These are phyloP conservation scores for Eptatretus burgeri DNA, from an alignment of 2,113 vertebrate species.

Conservation along the genomic window DNA sequence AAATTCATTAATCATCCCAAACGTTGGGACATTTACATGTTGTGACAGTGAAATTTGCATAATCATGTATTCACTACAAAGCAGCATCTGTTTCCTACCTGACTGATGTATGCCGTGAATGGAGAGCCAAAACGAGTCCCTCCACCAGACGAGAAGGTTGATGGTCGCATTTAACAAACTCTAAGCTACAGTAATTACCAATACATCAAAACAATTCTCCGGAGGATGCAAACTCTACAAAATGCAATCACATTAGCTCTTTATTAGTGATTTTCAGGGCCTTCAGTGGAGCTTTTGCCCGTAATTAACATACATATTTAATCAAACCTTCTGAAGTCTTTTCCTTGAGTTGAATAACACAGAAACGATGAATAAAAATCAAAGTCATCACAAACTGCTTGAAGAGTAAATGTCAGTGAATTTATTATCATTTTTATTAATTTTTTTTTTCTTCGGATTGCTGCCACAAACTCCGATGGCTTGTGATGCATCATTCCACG, in stretches of 20 bases:
- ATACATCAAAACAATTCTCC: background rate
- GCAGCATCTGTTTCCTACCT: no score
- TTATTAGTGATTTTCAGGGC: slow-evolving; percentile 1
- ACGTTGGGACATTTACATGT: no score
- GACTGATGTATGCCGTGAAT: no score
- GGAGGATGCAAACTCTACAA: background rate
- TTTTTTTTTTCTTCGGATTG: no score
- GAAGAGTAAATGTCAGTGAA: slow-evolving; percentile 4
- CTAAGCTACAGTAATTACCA: background rate
- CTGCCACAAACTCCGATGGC: no score
- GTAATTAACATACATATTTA: slow-evolving; percentile 6
- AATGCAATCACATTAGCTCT: slow-evolving; percentile 4
- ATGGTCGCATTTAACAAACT: background rate
- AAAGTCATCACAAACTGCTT: slow-evolving; percentile 1
- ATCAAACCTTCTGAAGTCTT: slow-evolving; percentile 1
- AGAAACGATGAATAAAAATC: background rate
- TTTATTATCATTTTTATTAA: no score
- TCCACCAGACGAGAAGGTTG: no score
- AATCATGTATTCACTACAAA: no score
- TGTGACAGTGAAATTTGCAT: no score
- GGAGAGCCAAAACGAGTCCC: no score
- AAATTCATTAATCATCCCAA: no score
- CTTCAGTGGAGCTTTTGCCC: background rate
- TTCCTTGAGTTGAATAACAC: slow-evolving; percentile 3
- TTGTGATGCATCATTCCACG: no score